Evolutionary conservation across 1,140 invertebrate species (phyloP).

Genomic region (Holcopasites calliopsidis): DNA sequence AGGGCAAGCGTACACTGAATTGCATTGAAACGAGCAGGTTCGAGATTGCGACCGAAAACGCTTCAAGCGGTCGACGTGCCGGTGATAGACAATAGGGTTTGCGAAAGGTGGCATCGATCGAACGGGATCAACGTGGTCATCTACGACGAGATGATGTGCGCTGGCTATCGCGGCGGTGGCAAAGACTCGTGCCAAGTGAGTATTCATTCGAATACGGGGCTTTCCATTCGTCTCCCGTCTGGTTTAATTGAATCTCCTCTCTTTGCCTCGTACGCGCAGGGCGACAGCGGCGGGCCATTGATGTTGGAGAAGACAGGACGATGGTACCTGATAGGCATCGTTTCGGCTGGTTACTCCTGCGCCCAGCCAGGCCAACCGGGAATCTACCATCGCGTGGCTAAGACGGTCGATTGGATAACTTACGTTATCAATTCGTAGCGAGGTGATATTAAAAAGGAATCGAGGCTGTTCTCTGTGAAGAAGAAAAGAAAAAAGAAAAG

Average conservation of each 20-base stretch:
- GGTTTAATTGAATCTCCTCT: constrained; percentile 7
- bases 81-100: constrained; percentile 92
- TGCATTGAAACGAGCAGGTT: constrained; percentile 80
- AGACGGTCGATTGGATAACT: constrained; percentile 95
- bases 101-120: constrained; percentile 89
- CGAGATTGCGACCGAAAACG: constrained; percentile 92
- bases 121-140: constrained; percentile 95
- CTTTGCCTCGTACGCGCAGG: too few relatives aligned
- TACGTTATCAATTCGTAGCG: constrained; percentile 78
- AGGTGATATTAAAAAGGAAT: not conserved
- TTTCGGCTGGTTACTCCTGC: constrained; percentile 96
- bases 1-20: not conserved
- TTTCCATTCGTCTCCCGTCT: not conserved
- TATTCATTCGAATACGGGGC: too few relatives aligned
- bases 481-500: not conserved
- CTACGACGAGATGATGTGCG: constrained; percentile 98
- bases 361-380: constrained; percentile 94
- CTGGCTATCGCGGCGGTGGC: constrained; percentile 94
- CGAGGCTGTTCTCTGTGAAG: constrained; percentile 12
- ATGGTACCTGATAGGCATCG: constrained; percentile 94
- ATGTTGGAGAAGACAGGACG: constrained; percentile 92
- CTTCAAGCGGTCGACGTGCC: constrained; percentile 96
- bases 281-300: constrained; percentile 93
- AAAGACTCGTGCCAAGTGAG: constrained; percentile 89
- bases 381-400: constrained; percentile 95